These are phyloP conservation scores for Drosophila stalkeri DNA, from an alignment of 2,888 invertebrate species.

Conservation along the genomic window DNA sequence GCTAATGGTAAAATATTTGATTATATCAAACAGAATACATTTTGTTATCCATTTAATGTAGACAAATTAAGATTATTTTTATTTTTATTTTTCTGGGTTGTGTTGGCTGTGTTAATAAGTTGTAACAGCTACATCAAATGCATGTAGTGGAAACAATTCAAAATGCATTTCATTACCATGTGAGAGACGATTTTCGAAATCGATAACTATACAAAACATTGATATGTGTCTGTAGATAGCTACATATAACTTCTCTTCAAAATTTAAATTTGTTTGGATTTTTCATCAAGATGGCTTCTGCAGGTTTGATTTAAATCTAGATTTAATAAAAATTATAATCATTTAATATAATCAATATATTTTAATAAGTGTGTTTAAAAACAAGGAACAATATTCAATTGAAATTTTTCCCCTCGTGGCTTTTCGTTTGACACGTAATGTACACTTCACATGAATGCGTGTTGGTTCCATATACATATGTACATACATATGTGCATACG, in stretches of 20 bases:
- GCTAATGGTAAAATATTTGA: too few relatives aligned
- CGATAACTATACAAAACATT: slow-evolving; percentile 39
- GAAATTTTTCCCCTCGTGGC: slow-evolving; percentile 41
- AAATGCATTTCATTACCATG: too few relatives aligned
- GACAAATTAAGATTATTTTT: too few relatives aligned
- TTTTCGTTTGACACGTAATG: slow-evolving; percentile 61
- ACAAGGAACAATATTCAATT: not conserved
- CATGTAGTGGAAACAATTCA: slow-evolving; percentile 2
- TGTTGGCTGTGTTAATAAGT: not conserved
- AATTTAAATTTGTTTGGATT: slow-evolving; percentile 71
- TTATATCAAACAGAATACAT: too few relatives aligned
- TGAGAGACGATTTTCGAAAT: slow-evolving; percentile 8
- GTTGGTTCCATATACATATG: not conserved
- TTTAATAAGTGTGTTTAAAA: not conserved
- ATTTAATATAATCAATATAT: not conserved
- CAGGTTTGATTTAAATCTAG: slow-evolving; percentile 87
- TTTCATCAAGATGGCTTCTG: slow-evolving; percentile 89
- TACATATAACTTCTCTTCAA: slow-evolving; percentile 60
- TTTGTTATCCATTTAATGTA: too few relatives aligned
- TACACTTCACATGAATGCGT: slow-evolving; percentile 11
- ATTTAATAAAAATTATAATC: slow-evolving; percentile 3
- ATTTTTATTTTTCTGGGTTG: too few relatives aligned
- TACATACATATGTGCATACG: not conserved
- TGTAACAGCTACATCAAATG: not conserved
- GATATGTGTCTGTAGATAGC: slow-evolving; percentile 45